Base-by-base conservation (phyloP, 2,113 vertebrate species). In the Megaceryle torquata region DNA sequence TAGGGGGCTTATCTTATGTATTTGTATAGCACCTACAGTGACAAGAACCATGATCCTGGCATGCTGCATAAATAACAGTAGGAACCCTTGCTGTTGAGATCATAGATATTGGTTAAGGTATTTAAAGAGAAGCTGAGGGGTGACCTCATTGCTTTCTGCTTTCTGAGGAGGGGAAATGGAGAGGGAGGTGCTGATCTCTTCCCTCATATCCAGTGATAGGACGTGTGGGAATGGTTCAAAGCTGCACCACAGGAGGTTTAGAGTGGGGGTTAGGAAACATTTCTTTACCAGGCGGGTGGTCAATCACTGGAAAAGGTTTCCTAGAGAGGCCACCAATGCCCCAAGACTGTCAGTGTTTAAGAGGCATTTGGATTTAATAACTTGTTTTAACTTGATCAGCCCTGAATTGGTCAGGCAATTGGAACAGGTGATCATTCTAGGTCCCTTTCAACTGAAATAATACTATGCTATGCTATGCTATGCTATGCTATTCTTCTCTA, bases 51-150 rank as follows among this genome's bases (percentile, higher is more conserved):
- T 44, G 69, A 63, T 79, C 43, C 31, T 87, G 56, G 61, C 33
- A 33, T 48, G 21, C 53, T 79, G 9, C 48, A 72, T 84, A 77
- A 94, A 95, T 90, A 87, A 71, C 44, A 93, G 43, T 57, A 92
- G 44, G 15, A 64, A 54, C 11, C 10, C 25, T 75, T 39, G 6
- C 16, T 75, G 13, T 35, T 67, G 69, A 72, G 51, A 56, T 79
- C 2, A 1, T 6, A 68, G 43, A 60, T 56, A 60, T 29, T 61
- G 10, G 11, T 71, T 72, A 69, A 79, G 18, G 33, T 9, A 39
- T 75, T 87, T 82, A 56, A 67, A 59, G 44, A 17, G 15, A 50
- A 48, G 22, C 20, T 90, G 53, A 87, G 31, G 13, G 37, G 7
- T 0, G 4, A 7, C 31, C 8, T 35, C 17, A 25, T 64, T 25